Percentiles rank a stretch among this genome's conserved stretches.
These are phyloP conservation scores for Prunella fulvescens DNA, from an alignment of 2,113 vertebrate genomes.

Conservation along the genomic window DNA sequence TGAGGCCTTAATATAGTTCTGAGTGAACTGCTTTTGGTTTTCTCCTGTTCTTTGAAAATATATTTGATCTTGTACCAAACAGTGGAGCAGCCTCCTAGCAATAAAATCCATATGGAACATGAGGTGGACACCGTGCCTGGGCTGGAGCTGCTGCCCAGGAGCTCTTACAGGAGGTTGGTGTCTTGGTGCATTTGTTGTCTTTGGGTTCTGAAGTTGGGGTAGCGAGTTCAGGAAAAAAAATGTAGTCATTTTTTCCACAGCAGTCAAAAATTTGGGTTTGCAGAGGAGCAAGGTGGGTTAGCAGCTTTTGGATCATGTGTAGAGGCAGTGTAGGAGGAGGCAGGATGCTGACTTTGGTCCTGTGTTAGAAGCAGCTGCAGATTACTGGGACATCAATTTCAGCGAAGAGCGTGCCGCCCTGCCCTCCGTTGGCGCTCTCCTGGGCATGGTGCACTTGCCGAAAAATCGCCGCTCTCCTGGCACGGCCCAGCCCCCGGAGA, in stretches of 20 bases:
- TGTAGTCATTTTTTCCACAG: background rate
- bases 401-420: background rate
- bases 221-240: background rate
- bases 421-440: fast-evolving
- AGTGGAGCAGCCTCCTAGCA: background rate
- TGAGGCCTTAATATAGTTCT: background rate
- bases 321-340: background rate
- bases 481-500: background rate
- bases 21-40: background rate
- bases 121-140: fast-evolving
- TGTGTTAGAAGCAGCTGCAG: slow-evolving; percentile 20
- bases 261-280: background rate
- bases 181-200: background rate
- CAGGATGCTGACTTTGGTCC: background rate
- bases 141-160: background rate
- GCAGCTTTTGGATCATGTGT: background rate
- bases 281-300: background rate
- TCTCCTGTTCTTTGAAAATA: background rate
- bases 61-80: background rate
- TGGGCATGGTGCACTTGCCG: fast-evolving
- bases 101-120: background rate
- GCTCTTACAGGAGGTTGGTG: background rate
- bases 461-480: background rate
- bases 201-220: background rate
- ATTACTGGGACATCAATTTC: slow-evolving; percentile 2